Base-by-base conservation (phyloP, 1,140 invertebrate species). In the Drosophila subpulchrella region DNA sequence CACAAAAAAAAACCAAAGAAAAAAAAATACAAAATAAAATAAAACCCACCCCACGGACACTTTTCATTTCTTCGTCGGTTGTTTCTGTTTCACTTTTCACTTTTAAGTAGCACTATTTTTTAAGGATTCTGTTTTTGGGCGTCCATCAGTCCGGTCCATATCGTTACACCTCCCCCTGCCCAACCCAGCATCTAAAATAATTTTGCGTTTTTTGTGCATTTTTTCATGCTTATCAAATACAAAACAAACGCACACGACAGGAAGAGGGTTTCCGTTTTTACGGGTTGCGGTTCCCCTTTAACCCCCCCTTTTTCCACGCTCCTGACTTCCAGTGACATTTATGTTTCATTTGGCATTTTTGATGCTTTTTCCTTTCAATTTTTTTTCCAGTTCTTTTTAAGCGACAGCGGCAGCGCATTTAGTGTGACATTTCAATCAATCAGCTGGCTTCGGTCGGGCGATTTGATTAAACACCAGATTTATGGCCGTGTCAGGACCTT, bases 41-140 rank as follows among this genome's bases (percentile, higher is more conserved):
- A 48, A 48, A 30, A 50, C 11, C 56, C 47, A 15, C 17, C 46
- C 30, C 53, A 5, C 60, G 34, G 34, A 58, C 54, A 73, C 82
- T 84, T 84, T 77, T 79, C 68, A 65, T 75, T 80, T 70, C 56
- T 66, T 50, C 58, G 30, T 46, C 50, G 63, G 46, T 65, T 65
- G 48, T 77, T 81, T 82, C 74, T 78, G 65, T 81, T 56, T 56
- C 57, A 66, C 70, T 65, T 75, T 78, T 74, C 48, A 44, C 75
- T 91, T 89, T 91, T 91, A 91, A 91, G 89, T 91, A 83, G 81
- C 89, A 91, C 89, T 91, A 91, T 91, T 91, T 91, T 91, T 91
- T 91, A 89, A 86, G 81, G 89, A 86, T 89, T 91, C 76, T 75
- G 78, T 85, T 89, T 67, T 82, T 73, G 71, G 71, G 65, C 61